Evolutionary conservation across 2,113 vertebrate genomes (phyloP).

Genomic region (Tupaia chinensis): DNA sequence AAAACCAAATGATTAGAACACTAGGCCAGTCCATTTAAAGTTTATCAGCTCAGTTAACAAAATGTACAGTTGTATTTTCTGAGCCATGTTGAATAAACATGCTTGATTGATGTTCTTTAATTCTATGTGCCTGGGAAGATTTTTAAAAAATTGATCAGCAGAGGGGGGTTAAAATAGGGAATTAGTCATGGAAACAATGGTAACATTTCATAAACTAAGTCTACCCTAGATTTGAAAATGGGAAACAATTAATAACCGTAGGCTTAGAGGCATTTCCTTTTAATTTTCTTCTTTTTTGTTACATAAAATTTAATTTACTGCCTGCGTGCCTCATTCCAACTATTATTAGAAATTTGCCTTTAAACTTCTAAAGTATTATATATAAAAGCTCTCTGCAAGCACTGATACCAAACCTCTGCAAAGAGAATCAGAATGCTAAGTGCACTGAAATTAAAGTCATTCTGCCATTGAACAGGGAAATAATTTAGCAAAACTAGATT

Average conservation of each 20-base stretch:
- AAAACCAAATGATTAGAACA: neutral
- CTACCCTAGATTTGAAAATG: constrained; percentile 39
- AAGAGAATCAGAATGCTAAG: constrained; percentile 62
- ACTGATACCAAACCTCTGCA: constrained; percentile 13
- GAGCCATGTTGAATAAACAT: constrained; percentile 31
- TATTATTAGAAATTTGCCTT: constrained; percentile 79
- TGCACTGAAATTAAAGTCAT: constrained; percentile 61
- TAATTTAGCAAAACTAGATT: constrained; percentile 74
- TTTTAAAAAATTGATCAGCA: constrained; percentile 53
- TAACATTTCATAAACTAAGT: constrained; percentile 42
- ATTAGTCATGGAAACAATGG: constrained; percentile 56
- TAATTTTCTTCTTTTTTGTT: constrained; percentile 73
- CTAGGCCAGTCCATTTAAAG: neutral
- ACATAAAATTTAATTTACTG: constrained; percentile 77
- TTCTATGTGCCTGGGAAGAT: constrained; percentile 15
- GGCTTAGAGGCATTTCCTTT: constrained; percentile 67
- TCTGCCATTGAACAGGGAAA: constrained; percentile 61
- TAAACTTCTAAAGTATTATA: constrained; percentile 66
- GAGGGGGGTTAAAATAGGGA: constrained; percentile 33
- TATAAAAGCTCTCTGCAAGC: constrained; percentile 40
- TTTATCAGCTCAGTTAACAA: constrained; percentile 44
- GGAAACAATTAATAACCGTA: constrained; percentile 54
- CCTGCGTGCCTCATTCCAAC: constrained; percentile 41
- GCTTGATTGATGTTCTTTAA: constrained; percentile 49
- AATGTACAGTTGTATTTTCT: constrained; percentile 44